Percentiles rank a stretch among this genome's conserved stretches.
Conservation (phyloP, 2,113 vertebrate species). For the Vireo altiloquus region DNA sequence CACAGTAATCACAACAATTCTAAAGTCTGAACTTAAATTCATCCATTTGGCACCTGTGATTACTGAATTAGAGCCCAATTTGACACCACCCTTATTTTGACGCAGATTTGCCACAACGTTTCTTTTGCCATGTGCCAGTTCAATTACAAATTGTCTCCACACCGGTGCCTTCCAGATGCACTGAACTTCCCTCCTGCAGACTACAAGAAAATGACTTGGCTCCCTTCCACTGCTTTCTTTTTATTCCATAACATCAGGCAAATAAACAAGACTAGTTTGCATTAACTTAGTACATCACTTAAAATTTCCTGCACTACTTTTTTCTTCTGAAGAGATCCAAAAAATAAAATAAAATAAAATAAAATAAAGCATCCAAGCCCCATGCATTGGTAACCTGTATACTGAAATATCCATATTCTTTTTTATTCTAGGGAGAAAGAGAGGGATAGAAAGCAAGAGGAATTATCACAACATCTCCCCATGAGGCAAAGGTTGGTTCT, state of each 20-base stretch:
- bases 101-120: slow-evolving; percentile 9
- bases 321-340: not conserved
- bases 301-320: not conserved
- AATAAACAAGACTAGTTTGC: not conserved
- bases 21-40: slow-evolving; percentile 6
- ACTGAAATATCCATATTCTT: not conserved
- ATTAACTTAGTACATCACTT: not conserved
- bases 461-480: not conserved
- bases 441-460: not conserved
- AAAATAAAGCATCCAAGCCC: not conserved
- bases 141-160: slow-evolving; percentile 8
- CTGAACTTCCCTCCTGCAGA: slow-evolving; percentile 5
- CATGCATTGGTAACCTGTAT: not conserved
- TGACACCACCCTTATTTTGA: slow-evolving; percentile 11
- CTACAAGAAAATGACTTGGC: not conserved
- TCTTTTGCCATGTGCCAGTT: slow-evolving; percentile 17
- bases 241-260: not conserved
- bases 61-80: not conserved
- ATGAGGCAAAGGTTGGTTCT: not conserved
- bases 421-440: not conserved
- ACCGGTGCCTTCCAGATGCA: slow-evolving; percentile 42
- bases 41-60: slow-evolving; percentile 14
- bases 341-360: not conserved
- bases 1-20: not conserved
- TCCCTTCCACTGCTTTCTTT: not conserved